Conservation (phyloP, 1,140 invertebrate species). For the Heliconius hermathena region DNA sequence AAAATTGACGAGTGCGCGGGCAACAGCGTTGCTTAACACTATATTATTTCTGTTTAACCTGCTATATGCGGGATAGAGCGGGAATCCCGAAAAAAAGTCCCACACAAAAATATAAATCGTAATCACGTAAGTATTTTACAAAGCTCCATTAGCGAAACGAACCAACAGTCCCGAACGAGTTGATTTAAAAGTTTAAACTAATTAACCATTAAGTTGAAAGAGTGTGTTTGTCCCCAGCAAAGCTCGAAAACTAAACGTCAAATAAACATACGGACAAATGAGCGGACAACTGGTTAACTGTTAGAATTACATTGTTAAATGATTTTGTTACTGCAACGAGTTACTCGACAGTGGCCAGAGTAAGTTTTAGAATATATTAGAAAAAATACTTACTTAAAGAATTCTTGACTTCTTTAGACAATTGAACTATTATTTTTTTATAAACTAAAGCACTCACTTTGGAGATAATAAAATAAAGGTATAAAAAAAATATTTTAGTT, state of each 20-base stretch:
- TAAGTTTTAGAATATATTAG: not conserved
- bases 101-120: not conserved
- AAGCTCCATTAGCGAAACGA: constrained; percentile 21
- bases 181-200: constrained; percentile 51
- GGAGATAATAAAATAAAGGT: too few species aligned
- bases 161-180: constrained; percentile 37
- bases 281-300: constrained; percentile 35
- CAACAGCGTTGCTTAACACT: not conserved
- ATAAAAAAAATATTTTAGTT: too few species aligned
- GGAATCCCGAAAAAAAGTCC: not conserved
- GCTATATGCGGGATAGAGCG: too few species aligned
- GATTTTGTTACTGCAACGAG: not conserved
- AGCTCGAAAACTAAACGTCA: constrained; percentile 44
- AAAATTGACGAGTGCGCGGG: not conserved
- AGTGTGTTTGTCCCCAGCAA: constrained; percentile 46
- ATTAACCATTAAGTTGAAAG: constrained; percentile 49
- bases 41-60: not conserved
- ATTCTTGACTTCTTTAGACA: not conserved
- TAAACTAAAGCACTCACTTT: too few species aligned
- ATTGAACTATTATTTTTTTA: too few species aligned
- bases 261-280: constrained; percentile 44
- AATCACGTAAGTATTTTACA: not conserved
- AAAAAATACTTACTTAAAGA: not conserved
- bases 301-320: constrained; percentile 28
- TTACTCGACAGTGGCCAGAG: not conserved